phyloP scores from a whole-genome alignment of 2,888 invertebrate species.

The Tetheella fluctuosa region DNA sequence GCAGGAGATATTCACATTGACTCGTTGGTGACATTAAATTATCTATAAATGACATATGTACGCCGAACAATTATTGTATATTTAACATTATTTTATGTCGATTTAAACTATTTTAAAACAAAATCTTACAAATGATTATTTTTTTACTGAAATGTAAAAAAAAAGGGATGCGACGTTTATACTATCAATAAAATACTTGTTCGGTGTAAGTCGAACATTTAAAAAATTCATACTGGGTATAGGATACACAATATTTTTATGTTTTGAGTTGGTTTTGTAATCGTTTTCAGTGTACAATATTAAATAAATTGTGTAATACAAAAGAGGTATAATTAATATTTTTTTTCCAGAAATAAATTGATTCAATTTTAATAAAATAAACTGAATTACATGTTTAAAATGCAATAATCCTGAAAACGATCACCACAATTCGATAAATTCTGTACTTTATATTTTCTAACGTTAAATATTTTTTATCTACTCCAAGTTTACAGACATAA shows the following conservation, averaged over 20 bases:
- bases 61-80: neutral
- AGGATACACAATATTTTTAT: conserved; percentile 34
- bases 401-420: conserved; percentile 26
- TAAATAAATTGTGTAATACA: neutral
- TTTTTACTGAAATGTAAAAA: too few relatives aligned
- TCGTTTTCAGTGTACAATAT: conserved; percentile 17
- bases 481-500: conserved; percentile 72
- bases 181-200: neutral
- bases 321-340: neutral
- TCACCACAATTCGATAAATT: conserved; percentile 35
- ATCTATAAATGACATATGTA: neutral
- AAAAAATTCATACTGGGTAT: conserved; percentile 39
- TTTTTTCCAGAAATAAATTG: too few relatives aligned
- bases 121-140: too few relatives aligned
- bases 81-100: too few relatives aligned
- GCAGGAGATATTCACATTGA: conserved; percentile 48
- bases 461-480: conserved; percentile 69
- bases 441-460: conserved; percentile 57
- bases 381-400: neutral
- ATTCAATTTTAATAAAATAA: neutral
- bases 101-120: too few relatives aligned
- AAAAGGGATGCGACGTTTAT: neutral
- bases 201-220: neutral
- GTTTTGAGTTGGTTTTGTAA: conserved; percentile 9
- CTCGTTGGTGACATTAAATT: conserved; percentile 38